A percentile compares a stretch with the other conserved stretches of the same genome.
phyloP scores from a whole-genome alignment of 1,140 invertebrate genomes.

The Ylistrum balloti region DNA sequence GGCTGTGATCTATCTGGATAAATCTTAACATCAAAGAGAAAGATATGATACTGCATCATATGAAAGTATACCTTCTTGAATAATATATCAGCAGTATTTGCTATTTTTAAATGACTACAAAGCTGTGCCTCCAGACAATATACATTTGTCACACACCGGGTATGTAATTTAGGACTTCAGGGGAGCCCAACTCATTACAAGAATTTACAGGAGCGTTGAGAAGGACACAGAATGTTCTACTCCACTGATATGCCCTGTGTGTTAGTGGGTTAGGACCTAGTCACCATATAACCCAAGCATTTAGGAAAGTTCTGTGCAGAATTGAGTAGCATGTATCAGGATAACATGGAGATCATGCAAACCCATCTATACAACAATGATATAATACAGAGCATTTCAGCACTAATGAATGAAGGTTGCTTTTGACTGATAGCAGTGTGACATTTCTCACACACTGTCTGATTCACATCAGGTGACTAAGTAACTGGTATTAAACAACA shows the following conservation, averaged over 20 bases:
- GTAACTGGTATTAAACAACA: not conserved
- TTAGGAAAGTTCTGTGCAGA: not conserved
- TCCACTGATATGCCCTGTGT: too few species aligned
- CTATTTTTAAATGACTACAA: not conserved
- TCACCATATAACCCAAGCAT: not conserved
- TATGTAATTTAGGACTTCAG: not conserved
- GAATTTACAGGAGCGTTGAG: too few species aligned
- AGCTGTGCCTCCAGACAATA: not conserved
- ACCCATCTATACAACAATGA: not conserved
- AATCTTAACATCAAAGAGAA: too few species aligned
- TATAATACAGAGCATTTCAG: not conserved
- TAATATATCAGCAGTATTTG: not conserved
- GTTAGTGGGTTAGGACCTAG: not conserved
- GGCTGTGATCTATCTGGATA: too few species aligned
- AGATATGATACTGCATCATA: too few species aligned
- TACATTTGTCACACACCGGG: not conserved
- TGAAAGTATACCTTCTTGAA: too few species aligned
- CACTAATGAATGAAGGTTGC: not conserved
- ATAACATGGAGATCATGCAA: not conserved
- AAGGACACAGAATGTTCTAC: too few species aligned
- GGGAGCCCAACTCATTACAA: not conserved
- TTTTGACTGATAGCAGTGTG: constrained; percentile 2
- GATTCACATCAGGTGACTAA: not conserved
- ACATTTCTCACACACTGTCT: not conserved
- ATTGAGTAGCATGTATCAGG: not conserved